Conservation (phyloP, 1,140 invertebrate genomes). For the Piezodorus guildinii region DNA sequence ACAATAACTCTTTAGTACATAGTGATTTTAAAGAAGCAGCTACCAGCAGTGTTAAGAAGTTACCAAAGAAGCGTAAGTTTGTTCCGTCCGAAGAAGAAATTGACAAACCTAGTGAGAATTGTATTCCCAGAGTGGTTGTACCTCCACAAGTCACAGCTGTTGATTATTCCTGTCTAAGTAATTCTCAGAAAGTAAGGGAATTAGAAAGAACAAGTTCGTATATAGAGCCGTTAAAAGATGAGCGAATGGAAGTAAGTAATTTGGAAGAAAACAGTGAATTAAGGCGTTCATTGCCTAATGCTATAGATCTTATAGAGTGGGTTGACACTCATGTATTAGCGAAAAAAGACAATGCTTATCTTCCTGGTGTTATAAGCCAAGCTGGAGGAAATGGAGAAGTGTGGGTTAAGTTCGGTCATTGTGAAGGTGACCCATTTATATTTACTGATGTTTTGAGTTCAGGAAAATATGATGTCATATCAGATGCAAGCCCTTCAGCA, state of each 20-base stretch:
- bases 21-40: constrained; percentile 23
- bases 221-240: constrained; percentile 20
- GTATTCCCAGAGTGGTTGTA: constrained; percentile 36
- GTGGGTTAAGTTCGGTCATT: constrained; percentile 59
- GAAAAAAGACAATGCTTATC: constrained; percentile 65
- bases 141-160: constrained; percentile 46
- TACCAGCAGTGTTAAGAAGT: constrained; percentile 39
- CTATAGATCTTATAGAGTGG: constrained; percentile 81
- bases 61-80: constrained; percentile 82
- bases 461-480: constrained; percentile 77
- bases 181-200: constrained; percentile 14
- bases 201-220: neutral
- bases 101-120: constrained; percentile 29
- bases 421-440: constrained; percentile 47
- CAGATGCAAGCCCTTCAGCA: constrained; percentile 80
- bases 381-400: constrained; percentile 46
- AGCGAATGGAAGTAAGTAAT: constrained; percentile 24
- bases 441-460: constrained; percentile 38
- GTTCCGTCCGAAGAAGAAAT: constrained; percentile 65
- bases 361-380: constrained; percentile 63
- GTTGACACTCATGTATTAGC: constrained; percentile 79
- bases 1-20: constrained; percentile 22
- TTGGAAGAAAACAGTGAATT: constrained; percentile 29
- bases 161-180: constrained; percentile 40
- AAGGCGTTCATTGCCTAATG: constrained; percentile 26